Evolutionary conservation across 2,797 vertebrate genomes (phyloP), one percentile per base, ranked within the genome.

Genomic region (Spheniscus humboldti): DNA sequence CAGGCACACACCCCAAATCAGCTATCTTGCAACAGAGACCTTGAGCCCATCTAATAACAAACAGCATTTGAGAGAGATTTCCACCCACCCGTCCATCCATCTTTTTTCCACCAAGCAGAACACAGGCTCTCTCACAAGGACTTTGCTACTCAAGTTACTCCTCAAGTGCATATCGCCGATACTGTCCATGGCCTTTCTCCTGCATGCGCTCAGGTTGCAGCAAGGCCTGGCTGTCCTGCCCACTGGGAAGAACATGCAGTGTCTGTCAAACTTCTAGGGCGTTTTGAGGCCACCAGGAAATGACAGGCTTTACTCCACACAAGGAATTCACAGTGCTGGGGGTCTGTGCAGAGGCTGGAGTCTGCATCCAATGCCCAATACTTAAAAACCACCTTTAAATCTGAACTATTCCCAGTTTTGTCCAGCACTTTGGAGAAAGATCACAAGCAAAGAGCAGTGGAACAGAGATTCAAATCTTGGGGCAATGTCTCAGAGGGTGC

Each of bases 21-120:
- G 72, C 31, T 30, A 52, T 47, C 23, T 60, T 79, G 84, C 50
- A 68, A 83, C 27, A 5, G 3, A 96, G 59, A 77, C 60, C 87
- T 78, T 52, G 39, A 84, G 74, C 60, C 48, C 74, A 76, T 30
- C 78, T 47, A 78, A 48, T 15, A 92, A 93, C 52, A 69, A 92
- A 79, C 41, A 85, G 66, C 68, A 75, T 62, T 86, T 45, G 18
- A 68, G 90, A 95, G 68, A 93, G 91, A 92, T 94, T 96, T 97
- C 94, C 94, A 93, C 93, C 86, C 94, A 95, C 15, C 35, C 74
- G 55, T 16, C 63, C 69, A 50, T 50, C 43, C 69, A 50, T 50
- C 43, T 68, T 69, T 67, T 27, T 66, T 14, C 52, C 57, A 30
- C 35, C 43, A 18, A 39, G 47, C 24, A 72, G 53, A 43, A 41